Conservation (phyloP, 37 sponge, comb jelly and placozoan species). For the Bolinopsis microptera region DNA sequence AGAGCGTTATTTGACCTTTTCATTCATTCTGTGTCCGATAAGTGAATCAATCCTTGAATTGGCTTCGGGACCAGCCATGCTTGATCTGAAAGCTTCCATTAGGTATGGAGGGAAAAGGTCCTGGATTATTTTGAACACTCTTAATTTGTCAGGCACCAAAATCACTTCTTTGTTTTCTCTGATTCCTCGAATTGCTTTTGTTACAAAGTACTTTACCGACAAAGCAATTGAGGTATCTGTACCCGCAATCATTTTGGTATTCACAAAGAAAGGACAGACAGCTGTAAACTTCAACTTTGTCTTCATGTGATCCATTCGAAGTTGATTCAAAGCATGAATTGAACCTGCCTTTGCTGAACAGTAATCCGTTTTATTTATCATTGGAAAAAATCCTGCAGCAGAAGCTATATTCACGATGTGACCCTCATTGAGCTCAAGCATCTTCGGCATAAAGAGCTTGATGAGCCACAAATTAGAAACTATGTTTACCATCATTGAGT, state of each 20-base stretch:
- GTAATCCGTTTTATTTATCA: background rate
- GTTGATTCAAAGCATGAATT: background rate
- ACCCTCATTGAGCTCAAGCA: conserved; percentile 23
- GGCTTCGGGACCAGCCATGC: too few relatives aligned
- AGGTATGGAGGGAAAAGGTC: background rate
- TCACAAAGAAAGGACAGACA: conserved; percentile 34
- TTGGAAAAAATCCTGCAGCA: background rate
- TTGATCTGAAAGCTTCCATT: too few relatives aligned
- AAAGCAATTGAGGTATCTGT: background rate
- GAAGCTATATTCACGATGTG: conserved; percentile 35
- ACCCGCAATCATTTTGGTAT: conserved; percentile 18
- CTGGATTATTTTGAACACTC: background rate
- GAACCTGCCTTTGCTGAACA: conserved; percentile 57
- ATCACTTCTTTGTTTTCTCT: background rate
- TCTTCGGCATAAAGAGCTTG: conserved; percentile 21
- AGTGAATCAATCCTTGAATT: too few relatives aligned
- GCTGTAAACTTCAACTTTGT: conserved; percentile 41
- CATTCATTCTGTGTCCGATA: background rate
- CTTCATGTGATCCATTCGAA: background rate
- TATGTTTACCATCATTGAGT: background rate
- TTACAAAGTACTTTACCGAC: background rate
- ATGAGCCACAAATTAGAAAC: conserved; percentile 37
- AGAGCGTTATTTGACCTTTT: background rate
- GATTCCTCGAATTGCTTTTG: background rate
- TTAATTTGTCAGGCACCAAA: background rate